Percentiles rank a stretch among this genome's conserved stretches.
These are phyloP conservation scores for Chymomyza fuscimana DNA, from an alignment of 2,888 invertebrate species.

Conservation along the genomic window DNA sequence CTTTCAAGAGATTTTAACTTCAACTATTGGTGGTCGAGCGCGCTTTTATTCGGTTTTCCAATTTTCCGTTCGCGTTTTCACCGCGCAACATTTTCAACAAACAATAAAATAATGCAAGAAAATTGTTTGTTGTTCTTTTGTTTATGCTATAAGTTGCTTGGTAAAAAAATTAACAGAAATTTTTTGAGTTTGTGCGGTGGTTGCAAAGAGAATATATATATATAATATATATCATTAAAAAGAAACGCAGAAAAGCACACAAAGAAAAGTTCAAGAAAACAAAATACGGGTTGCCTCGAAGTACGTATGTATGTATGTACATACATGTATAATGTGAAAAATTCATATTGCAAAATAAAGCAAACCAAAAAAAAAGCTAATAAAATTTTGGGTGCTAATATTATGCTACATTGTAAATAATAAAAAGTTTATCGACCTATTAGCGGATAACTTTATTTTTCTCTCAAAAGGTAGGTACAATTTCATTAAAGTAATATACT, in stretches of 20 bases:
- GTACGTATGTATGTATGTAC: constrained; percentile 3
- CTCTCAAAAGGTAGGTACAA: background rate
- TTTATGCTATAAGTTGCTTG: constrained; percentile 36
- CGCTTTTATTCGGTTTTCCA: constrained; percentile 69
- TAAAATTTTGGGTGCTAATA: constrained; percentile 19
- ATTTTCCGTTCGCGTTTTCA: constrained; percentile 58
- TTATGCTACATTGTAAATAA: background rate
- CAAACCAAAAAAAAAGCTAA: constrained; percentile 29
- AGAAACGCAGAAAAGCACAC: constrained; percentile 20
- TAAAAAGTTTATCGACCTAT: constrained; percentile 15
- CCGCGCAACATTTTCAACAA: constrained; percentile 39
- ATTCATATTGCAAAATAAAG: constrained; percentile 51
- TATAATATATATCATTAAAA: constrained; percentile 24
- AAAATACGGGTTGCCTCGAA: constrained; percentile 46
- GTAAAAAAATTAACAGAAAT: background rate
- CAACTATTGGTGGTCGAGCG: constrained; percentile 56
- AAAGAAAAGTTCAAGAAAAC: constrained; percentile 33
- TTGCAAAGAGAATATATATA: constrained; percentile 33
- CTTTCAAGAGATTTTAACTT: background rate
- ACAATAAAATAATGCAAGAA: constrained; percentile 59
- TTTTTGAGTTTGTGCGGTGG: constrained; percentile 22
- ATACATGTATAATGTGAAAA: constrained; percentile 40
- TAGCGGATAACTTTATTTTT: background rate
- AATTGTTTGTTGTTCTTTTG: constrained; percentile 38
- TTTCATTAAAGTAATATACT: no score